These are phyloP conservation scores for Arenicola marina DNA, from an alignment of 2,888 invertebrate species.

Conservation along the genomic window DNA sequence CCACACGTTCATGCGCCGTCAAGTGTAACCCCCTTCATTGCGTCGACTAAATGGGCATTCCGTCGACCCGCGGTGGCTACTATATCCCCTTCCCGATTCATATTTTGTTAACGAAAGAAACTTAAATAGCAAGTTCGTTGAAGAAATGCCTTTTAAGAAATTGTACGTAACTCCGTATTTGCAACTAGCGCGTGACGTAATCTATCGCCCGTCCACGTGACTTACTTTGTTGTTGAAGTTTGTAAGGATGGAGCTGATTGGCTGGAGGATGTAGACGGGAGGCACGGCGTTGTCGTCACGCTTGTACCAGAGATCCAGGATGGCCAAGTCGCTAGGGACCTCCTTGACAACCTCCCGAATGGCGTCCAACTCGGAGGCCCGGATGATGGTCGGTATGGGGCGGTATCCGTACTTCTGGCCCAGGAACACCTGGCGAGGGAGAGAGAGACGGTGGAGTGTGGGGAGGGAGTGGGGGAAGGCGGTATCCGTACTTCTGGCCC, in stretches of 20 bases:
- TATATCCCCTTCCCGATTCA: too few species aligned
- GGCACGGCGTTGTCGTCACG: slow-evolving; percentile 96
- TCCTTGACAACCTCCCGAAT: slow-evolving; percentile 77
- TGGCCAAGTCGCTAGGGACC: slow-evolving; percentile 71
- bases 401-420: slow-evolving; percentile 99
- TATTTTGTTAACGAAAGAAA: too few species aligned
- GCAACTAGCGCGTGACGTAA: too few species aligned
- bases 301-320: slow-evolving; percentile 93
- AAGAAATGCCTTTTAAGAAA: background rate
- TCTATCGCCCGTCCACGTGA: too few species aligned
- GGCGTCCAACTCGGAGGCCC: slow-evolving; percentile 84
- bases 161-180: too few species aligned
- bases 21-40: too few species aligned
- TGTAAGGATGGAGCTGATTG: slow-evolving; percentile 93
- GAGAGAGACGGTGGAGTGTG: too few species aligned
- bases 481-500: too few species aligned
- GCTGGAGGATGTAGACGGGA: slow-evolving; percentile 90
- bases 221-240: slow-evolving; percentile 96
- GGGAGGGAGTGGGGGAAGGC: too few species aligned
- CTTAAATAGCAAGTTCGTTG: background rate
- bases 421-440: slow-evolving; percentile 84
- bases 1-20: too few species aligned
- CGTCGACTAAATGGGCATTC: too few species aligned
- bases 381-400: slow-evolving; percentile 93
- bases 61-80: too few species aligned